Evolutionary conservation across 2,888 invertebrate species (phyloP).

Genomic region (Hoplodrina blanda): DNA sequence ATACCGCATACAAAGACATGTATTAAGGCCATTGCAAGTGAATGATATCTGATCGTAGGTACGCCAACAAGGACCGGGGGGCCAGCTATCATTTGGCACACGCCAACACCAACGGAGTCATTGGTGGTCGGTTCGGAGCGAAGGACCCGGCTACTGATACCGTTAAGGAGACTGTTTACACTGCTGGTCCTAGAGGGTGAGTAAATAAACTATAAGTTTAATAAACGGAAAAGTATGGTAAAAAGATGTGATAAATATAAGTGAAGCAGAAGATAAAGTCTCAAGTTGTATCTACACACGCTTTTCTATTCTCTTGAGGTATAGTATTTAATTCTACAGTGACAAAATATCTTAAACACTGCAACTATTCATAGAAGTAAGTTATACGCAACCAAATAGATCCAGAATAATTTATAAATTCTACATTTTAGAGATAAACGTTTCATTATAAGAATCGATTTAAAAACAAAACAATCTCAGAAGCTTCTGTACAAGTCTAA

Average conservation of each 20-base stretch:
- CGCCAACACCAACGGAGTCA: constrained; percentile 92
- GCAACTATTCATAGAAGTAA: too few relatives aligned
- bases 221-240: too few relatives aligned
- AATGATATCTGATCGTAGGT: constrained; percentile 76
- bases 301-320: too few relatives aligned
- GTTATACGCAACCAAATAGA: too few relatives aligned
- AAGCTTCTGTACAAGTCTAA: too few relatives aligned
- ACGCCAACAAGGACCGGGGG: constrained; percentile 92
- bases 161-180: constrained; percentile 93
- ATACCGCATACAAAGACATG: constrained; percentile 43
- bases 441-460: too few relatives aligned
- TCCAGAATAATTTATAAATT: too few relatives aligned
- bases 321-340: too few relatives aligned
- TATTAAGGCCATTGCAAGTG: constrained; percentile 53
- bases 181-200: constrained; percentile 94
- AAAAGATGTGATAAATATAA: background rate
- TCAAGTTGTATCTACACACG: too few relatives aligned
- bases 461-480: too few relatives aligned
- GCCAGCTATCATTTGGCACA: constrained; percentile 93
- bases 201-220: constrained; percentile 45
- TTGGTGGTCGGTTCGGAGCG: constrained; percentile 93
- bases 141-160: constrained; percentile 93
- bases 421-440: too few relatives aligned
- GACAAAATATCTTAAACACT: too few relatives aligned
- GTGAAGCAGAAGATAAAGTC: background rate